These are phyloP conservation scores for Platichthys flesus DNA, from an alignment of 2,113 vertebrate genomes.

Conservation along the genomic window DNA sequence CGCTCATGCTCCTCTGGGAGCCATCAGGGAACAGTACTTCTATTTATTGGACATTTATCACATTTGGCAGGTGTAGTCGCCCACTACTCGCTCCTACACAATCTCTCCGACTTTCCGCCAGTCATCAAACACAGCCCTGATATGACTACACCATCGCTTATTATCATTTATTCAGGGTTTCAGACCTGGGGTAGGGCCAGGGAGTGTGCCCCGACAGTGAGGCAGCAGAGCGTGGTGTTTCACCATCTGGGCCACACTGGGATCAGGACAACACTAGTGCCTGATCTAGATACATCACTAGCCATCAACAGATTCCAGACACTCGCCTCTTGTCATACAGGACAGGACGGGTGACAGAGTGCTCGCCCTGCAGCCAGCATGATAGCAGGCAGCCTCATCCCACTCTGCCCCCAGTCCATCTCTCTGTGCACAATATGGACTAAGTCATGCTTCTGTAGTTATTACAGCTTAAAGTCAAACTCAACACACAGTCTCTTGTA, in stretches of 20 bases:
- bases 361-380: not conserved
- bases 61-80: conserved; percentile 59
- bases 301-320: conserved; percentile 59
- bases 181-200: conserved; percentile 31
- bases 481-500: too few relatives aligned
- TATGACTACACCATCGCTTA: conserved; percentile 29
- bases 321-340: conserved; percentile 8
- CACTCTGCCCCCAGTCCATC: too few relatives aligned
- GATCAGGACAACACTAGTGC: conserved; percentile 62
- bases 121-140: conserved; percentile 20
- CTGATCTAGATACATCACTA: conserved; percentile 73
- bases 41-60: conserved; percentile 47
- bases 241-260: conserved; percentile 68
- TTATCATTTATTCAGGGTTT: conserved; percentile 67
- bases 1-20: conserved; percentile 19
- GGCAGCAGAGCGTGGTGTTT: conserved; percentile 54
- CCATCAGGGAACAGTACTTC: conserved; percentile 18
- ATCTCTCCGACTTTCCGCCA: conserved; percentile 21
- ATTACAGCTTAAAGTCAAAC: too few relatives aligned
- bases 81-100: conserved; percentile 53
- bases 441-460: too few relatives aligned
- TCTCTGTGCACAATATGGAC: not conserved
- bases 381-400: too few relatives aligned
- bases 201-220: conserved; percentile 47
- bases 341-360: not conserved